Base-by-base conservation (phyloP, 1,140 invertebrate species). In the Tetragonula clypearis region DNA sequence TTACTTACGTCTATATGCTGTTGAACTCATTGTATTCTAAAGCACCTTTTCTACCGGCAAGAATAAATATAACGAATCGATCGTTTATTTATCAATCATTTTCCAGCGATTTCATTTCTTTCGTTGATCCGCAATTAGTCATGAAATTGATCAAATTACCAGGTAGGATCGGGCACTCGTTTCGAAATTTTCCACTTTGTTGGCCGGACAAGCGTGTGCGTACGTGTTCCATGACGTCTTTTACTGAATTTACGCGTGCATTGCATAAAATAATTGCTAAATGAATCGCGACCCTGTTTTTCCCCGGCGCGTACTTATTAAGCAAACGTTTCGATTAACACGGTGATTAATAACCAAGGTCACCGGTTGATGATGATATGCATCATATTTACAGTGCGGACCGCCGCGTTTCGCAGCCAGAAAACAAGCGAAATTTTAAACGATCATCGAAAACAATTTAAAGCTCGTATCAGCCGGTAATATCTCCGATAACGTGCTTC, bases 241-340 rank as follows among this genome's bases (percentile, higher is more conserved):
- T 84, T 74, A 86, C 81, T 68, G 56, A 65, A 66, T 81, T 60
- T 75, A 78, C 80, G 75, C 62, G 66, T 66, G 76, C 62, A 89
- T 86, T 71, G 87, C 86, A 89, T 87, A 87, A 89, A 89, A 90
- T 90, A 89, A 90, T 90, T 89, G 88, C 86, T 90, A 90, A 90
- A 90, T 90, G 88, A 90, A 90, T 90, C 85, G 88, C 82, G 77
- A 65, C 60, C 85, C 85, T 79, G 88, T 90, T 90, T 89, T 90
- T 90, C 82, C 82, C 88, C 76, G 82, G 71, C 66, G 72, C 56
- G 82, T 89, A 89, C 88, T 90, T 90, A 90, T 90, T 89, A 90
- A 87, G 86, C 88, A 87, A 90, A 90, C 88, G 86, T 89, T 90
- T 90, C 86, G 85, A 90, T 90, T 90, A 90, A 89, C 88, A 81